These are phyloP conservation scores for Dysidea cf. avara DNA, from an alignment of 37 sponge, comb jelly and placozoan genomes.

Conservation along the genomic window DNA sequence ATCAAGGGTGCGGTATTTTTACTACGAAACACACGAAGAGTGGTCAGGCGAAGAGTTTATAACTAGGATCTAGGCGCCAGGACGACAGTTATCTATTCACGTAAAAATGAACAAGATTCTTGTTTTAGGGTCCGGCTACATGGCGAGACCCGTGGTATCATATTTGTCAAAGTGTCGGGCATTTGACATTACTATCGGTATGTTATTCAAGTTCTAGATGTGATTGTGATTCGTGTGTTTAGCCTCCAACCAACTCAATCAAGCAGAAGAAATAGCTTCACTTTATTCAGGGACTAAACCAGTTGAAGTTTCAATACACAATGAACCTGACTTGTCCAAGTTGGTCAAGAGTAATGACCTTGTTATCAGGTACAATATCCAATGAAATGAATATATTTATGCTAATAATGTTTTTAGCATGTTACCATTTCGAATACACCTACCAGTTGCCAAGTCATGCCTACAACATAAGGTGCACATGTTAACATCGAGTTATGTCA, in stretches of 20 bases:
- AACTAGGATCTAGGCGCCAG: too few relatives aligned
- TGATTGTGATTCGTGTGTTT: not conserved
- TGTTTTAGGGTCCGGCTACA: slow-evolving; percentile 88
- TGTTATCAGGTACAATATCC: slow-evolving; percentile 59
- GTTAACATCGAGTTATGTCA: slow-evolving; percentile 91
- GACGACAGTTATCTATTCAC: too few relatives aligned
- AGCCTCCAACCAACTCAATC: slow-evolving; percentile 65
- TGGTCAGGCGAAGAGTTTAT: too few relatives aligned
- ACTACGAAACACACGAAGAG: too few relatives aligned
- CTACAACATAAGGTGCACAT: slow-evolving; percentile 66
- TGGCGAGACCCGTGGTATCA: slow-evolving; percentile 80
- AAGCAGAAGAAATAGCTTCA: slow-evolving; percentile 55
- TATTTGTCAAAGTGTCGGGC: slow-evolving; percentile 62
- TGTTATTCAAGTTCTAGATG: not conserved
- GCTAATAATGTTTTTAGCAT: slow-evolving; percentile 46
- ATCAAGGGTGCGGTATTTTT: too few relatives aligned
- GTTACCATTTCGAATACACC: slow-evolving; percentile 81
- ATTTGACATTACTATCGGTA: slow-evolving; percentile 82
- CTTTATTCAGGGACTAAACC: slow-evolving; percentile 57
- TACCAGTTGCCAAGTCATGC: slow-evolving; percentile 77
- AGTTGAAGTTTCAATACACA: slow-evolving; percentile 31
- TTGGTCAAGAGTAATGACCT: slow-evolving; percentile 71
- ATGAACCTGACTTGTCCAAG: slow-evolving; percentile 20
- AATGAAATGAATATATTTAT: slow-evolving; percentile 3
- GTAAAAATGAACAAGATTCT: slow-evolving; percentile 60